phyloP scores from a whole-genome alignment of 2,797 vertebrate genomes.

The Propithecus deckenii region DNA sequence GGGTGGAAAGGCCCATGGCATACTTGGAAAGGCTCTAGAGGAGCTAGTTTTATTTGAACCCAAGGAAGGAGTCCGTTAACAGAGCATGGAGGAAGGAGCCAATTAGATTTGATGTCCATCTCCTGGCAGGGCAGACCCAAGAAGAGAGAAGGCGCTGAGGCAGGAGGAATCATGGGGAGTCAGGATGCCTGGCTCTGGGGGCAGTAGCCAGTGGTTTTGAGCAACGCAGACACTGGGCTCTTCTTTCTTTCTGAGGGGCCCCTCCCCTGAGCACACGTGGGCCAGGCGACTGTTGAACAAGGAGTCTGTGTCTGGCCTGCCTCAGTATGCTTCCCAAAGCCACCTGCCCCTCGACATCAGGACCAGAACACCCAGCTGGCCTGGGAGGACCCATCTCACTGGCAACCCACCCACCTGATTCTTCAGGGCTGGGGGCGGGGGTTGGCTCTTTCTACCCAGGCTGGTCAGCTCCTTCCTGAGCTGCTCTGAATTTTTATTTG shows the following conservation, averaged over 20 bases:
- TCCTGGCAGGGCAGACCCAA: not conserved
- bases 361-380: not conserved
- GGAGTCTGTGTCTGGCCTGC: not conserved
- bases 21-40: not conserved
- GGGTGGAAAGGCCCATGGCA: not conserved
- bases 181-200: not conserved
- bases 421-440: not conserved
- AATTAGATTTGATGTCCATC: not conserved
- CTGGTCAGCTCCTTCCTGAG: not conserved
- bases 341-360: not conserved
- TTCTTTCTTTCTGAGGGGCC: not conserved
- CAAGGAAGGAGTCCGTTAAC: too few relatives aligned
- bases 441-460: not conserved
- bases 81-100: not conserved
- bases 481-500: not conserved
- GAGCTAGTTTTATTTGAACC: not conserved
- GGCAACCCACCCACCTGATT: not conserved
- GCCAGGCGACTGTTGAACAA: not conserved
- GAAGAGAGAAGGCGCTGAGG: accelerated
- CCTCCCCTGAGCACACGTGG: not conserved
- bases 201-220: not conserved
- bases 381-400: not conserved
- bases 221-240: not conserved
- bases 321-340: not conserved
- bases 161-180: accelerated